Evolutionary conservation across 2,888 invertebrate species (phyloP), one percentile per base, ranked within the genome.

Genomic region (Rotaria socialis): DNA sequence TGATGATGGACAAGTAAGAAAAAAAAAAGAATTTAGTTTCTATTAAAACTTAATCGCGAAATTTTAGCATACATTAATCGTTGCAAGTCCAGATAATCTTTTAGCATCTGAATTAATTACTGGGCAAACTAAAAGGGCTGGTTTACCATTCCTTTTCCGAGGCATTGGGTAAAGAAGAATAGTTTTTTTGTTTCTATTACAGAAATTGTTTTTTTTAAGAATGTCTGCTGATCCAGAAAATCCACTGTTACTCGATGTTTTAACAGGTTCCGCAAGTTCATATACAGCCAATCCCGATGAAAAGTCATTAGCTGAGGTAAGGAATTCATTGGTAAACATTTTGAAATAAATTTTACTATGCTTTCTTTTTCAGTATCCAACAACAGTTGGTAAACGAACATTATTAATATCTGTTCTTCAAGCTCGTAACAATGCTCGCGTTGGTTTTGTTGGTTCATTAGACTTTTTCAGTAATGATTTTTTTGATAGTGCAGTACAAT

Each of bases 391-490:
- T 0, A 95, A 94, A 89, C 95, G 95, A 90, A 96, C 96, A 0
- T 93, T 98, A 4, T 92, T 99, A 85, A 94, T 99, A 88, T 97
- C 97, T 41, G 98, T 96, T 0, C 93, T 99, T 41, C 99, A 99
- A 92, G 98, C 99, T 0, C 93, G 99, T 88, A 99, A 99, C 92
- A 99, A 99, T 92, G 99, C 99, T 0, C 93, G 99, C 88, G 96
- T 98, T 85, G 93, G 98, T 1, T 96, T 99, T 92, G 95, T 96
- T 88, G 99, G 99, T 1, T 99, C 98, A 0, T 91, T 99, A 85
- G 95, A 94, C 89, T 96, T 99, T 93, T 99, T 99, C 92, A 96
- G 97, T 47, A 97, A 99, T 92, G 96, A 96, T 89, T 96, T 88
- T 96, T 97, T 90, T 85, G 41, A 85, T 75, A 67, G 50, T 84